A percentile compares a stretch with the other conserved stretches of the same genome.
These are phyloP conservation scores for Mythimna albipuncta DNA, from an alignment of 2,888 invertebrate genomes.

Conservation along the genomic window DNA sequence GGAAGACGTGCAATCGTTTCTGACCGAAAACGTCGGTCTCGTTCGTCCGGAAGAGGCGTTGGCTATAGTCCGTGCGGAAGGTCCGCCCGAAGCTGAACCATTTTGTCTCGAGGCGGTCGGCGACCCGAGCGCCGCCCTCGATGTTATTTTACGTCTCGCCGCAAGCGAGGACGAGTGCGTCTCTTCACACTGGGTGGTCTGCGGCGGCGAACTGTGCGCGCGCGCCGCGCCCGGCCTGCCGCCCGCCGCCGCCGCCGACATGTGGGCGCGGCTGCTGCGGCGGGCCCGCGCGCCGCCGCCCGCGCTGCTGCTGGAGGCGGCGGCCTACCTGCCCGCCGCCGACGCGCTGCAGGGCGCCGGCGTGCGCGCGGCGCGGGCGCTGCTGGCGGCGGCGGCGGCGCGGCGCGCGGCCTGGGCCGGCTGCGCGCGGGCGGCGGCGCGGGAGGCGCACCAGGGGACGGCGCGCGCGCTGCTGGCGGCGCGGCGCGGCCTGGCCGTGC, in stretches of 20 bases:
- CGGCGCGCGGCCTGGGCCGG: slow-evolving; percentile 72
- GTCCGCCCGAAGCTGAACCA: slow-evolving; percentile 80
- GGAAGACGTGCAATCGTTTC: slow-evolving; percentile 73
- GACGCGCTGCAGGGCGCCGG: slow-evolving; percentile 65
- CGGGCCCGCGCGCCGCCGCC: slow-evolving; percentile 75
- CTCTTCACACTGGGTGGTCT: slow-evolving; percentile 65
- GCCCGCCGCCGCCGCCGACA: slow-evolving; percentile 68
- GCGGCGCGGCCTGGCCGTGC: slow-evolving; percentile 77
- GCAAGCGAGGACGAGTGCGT: slow-evolving; percentile 54
- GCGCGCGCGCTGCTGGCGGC: slow-evolving; percentile 78
- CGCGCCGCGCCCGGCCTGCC: slow-evolving; percentile 77
- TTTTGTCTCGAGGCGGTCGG: slow-evolving; percentile 84
- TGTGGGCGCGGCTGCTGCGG: slow-evolving; percentile 78
- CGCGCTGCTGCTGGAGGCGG: slow-evolving; percentile 72
- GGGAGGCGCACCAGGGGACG: slow-evolving; percentile 73
- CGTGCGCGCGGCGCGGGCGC: slow-evolving; percentile 76
- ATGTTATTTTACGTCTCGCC: slow-evolving; percentile 74
- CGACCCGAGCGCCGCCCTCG: slow-evolving; percentile 81
- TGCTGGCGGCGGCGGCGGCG: slow-evolving; percentile 71
- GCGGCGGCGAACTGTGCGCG: slow-evolving; percentile 78
- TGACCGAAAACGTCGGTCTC: slow-evolving; percentile 76
- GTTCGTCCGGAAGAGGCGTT: slow-evolving; percentile 85
- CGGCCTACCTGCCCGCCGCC: slow-evolving; percentile 75
- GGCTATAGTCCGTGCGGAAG: slow-evolving; percentile 74
- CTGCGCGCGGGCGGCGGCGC: slow-evolving; percentile 68